Base-by-base conservation (phyloP, 1,140 invertebrate genomes). In the Diprion similis region DNA sequence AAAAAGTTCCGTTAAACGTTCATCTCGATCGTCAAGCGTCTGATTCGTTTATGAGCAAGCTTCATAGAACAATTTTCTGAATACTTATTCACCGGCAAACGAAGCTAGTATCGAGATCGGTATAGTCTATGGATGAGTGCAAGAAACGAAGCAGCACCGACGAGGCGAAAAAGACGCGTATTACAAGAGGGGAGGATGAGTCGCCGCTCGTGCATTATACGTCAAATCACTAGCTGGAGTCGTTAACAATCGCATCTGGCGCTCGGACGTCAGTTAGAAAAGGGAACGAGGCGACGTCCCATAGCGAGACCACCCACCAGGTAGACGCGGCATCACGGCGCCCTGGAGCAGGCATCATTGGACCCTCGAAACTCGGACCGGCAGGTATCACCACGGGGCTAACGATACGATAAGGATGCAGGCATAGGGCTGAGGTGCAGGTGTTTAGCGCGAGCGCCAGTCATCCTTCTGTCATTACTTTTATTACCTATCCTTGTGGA, bases 381-480 rank as follows among this genome's bases (percentile, higher is more conserved):
- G 11, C 11, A 59, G 51, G 51, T 59, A 59, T n/a, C 48, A 66
- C 37, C 17, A 19, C 45, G 74, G 76, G 72, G 72, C 70, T 79
- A 79, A 79, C 78, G 78, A 81, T 80, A 83, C 77, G 84, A 86
- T 87, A 87, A 87, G 80, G 76, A 75, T 78, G 76, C 79, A 77
- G 79, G 79, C 24, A 6, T 37, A 37, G 2, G 24, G 24, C 6
- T 9, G 9, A 59, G n/a, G n/a, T 78, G 85, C 85, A 86, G 85
- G 85, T 87, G 86, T 86, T 86, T 86, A 82, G 79, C 75, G 70
- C 73, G 65, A 51, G 65, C 76, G 65, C 84, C 79, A 87, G 86
- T 87, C 86, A 87, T 86, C 83, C 80, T 76, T 74, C 77, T 77
- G 83, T 87, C 86, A 88, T 88, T 86, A 88, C 81, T 87, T 85